Evolutionary conservation across 2,113 vertebrate species (phyloP).

Genomic region (Anthoscopus minutus): DNA sequence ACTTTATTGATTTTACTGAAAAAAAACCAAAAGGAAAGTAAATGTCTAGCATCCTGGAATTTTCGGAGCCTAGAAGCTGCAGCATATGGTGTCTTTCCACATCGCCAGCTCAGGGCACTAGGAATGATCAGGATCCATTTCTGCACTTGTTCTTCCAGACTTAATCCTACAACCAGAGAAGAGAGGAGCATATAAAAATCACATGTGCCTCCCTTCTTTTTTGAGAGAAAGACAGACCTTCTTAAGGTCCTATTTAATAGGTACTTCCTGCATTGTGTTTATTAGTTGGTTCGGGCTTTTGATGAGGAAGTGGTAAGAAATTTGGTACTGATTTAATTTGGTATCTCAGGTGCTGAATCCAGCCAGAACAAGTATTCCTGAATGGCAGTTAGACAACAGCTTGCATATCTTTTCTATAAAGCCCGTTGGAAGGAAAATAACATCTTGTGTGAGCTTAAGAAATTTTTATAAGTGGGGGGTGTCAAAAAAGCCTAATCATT

Average conservation of each 20-base stretch:
- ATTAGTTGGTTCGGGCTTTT: background rate
- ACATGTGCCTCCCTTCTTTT: background rate
- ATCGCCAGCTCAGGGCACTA: background rate
- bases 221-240: background rate
- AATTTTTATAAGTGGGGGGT: background rate
- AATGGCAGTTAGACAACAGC: background rate
- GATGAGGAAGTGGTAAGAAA: background rate
- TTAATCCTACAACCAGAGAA: background rate
- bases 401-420: background rate
- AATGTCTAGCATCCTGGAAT: background rate
- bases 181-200: background rate
- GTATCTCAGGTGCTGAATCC: background rate
- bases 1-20: background rate
- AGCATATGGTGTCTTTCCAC: background rate
- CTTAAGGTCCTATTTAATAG: background rate
- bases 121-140: background rate
- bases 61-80: background rate
- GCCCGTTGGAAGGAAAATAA: background rate
- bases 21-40: background rate
- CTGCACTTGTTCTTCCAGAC: background rate
- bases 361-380: background rate
- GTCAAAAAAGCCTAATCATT: background rate
- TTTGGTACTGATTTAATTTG: background rate
- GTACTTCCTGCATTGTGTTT: background rate
- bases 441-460: background rate